phyloP scores from a whole-genome alignment of 2,797 vertebrate genomes.

The Notoglanidium macrostoma region DNA sequence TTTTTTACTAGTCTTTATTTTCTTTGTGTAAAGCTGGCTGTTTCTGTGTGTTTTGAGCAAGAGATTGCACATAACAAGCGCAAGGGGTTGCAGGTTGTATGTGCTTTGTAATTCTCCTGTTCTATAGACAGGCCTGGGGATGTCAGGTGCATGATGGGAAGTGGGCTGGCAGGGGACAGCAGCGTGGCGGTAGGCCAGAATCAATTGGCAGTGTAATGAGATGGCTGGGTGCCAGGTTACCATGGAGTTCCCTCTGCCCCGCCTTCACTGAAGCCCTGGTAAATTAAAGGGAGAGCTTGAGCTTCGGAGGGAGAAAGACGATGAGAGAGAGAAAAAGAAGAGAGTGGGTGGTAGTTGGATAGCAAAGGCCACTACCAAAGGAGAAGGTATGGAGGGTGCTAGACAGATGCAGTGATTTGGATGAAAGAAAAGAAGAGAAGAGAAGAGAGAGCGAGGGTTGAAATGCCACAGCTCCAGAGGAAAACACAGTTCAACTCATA shows the following conservation, averaged over 20 bases:
- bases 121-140: constrained; percentile 62
- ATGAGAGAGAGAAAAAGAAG: constrained; percentile 52
- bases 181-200: constrained; percentile 80
- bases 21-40: constrained; percentile 7
- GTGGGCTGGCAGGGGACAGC: constrained; percentile 55
- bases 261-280: constrained; percentile 79
- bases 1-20: constrained; percentile 27
- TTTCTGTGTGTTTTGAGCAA: constrained; percentile 26
- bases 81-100: constrained; percentile 38
- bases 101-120: constrained; percentile 49
- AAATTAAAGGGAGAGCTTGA: constrained; percentile 82
- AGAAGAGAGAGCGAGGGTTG: constrained; percentile 59
- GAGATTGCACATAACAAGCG: constrained; percentile 10
- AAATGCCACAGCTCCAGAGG: constrained; percentile 48
- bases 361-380: constrained; percentile 56
- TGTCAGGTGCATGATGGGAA: constrained; percentile 74
- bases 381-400: constrained; percentile 51
- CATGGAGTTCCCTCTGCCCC: constrained; percentile 81
- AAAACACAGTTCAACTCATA: constrained; percentile 45
- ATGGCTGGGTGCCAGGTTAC: constrained; percentile 85
- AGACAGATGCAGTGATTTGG: constrained; percentile 53
- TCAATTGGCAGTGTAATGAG: constrained; percentile 89
- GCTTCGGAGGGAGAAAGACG: constrained; percentile 56
- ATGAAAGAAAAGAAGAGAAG: constrained; percentile 45
- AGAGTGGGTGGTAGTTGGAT: constrained; percentile 56